phyloP scores from a whole-genome alignment of 2,113 vertebrate species.

The Podarcis raffonei region DNA sequence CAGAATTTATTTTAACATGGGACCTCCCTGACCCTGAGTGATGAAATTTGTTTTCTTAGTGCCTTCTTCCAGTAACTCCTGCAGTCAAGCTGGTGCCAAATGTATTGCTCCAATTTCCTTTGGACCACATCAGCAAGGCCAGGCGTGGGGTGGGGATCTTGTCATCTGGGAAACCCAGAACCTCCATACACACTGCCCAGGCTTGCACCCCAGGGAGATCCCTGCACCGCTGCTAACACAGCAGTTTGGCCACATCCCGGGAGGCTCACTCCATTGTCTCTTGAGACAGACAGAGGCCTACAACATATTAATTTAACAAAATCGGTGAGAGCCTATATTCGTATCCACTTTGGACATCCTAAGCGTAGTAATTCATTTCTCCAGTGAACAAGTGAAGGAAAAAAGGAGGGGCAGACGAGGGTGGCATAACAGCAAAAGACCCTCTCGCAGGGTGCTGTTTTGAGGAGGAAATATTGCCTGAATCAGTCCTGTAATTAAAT shows the following conservation, averaged over 20 bases:
- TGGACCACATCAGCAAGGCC: too few relatives aligned
- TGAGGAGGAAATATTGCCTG: not conserved
- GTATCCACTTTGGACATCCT: not conserved
- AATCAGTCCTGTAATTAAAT: not conserved
- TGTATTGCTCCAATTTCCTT: too few relatives aligned
- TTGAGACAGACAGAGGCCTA: too few relatives aligned
- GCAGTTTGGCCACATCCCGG: too few relatives aligned
- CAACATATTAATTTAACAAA: not conserved
- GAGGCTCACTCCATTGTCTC: too few relatives aligned
- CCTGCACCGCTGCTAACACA: too few relatives aligned
- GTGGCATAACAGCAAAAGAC: not conserved
- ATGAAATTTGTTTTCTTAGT: not conserved
- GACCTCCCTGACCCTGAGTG: not conserved
- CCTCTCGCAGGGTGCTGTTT: not conserved
- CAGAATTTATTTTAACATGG: not conserved
- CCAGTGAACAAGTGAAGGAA: not conserved
- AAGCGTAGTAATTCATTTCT: not conserved
- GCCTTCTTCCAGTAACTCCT: too few relatives aligned
- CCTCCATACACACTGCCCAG: too few relatives aligned
- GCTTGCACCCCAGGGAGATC: too few relatives aligned
- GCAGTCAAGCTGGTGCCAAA: too few relatives aligned
- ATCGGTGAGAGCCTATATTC: not conserved
- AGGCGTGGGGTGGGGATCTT: too few relatives aligned
- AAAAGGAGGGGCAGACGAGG: not conserved
- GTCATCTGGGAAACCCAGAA: too few relatives aligned